Evolutionary conservation across 2,888 invertebrate genomes (phyloP).

Genomic region (Leucozona laternaria): DNA sequence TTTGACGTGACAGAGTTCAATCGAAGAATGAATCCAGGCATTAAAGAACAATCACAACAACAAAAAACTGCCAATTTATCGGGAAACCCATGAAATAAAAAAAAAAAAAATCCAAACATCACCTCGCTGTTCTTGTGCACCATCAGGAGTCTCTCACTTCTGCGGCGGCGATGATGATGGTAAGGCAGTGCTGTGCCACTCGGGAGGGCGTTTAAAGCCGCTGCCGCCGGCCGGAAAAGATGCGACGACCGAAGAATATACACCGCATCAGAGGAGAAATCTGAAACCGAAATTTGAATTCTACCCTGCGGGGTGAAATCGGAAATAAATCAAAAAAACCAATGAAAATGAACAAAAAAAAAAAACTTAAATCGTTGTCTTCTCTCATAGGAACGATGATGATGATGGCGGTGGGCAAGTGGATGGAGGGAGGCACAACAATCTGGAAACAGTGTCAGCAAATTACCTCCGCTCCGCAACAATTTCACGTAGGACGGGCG

Average conservation of each 20-base stretch:
- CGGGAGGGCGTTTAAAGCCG: constrained; percentile 19
- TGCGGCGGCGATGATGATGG: neutral
- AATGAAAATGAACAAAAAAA: neutral
- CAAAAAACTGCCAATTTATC: constrained; percentile 44
- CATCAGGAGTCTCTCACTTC: constrained; percentile 2
- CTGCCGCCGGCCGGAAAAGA: constrained; percentile 29
- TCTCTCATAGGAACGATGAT: neutral
- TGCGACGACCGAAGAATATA: constrained; percentile 48
- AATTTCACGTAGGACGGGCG: constrained; percentile 67
- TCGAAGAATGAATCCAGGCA: constrained; percentile 28
- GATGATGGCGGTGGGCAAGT: neutral
- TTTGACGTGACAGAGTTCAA: constrained; percentile 68
- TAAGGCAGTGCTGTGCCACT: neutral
- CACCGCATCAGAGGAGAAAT: constrained; percentile 56
- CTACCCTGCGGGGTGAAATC: constrained; percentile 60
- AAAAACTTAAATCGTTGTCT: constrained; percentile 45
- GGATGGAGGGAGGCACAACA: constrained; percentile 29
- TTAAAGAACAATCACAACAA: constrained; percentile 27
- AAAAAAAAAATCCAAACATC: neutral
- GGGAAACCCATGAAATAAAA: constrained; percentile 16
- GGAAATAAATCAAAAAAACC: constrained; percentile 66
- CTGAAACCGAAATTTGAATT: constrained; percentile 49
- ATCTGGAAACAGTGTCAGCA: constrained; percentile 66
- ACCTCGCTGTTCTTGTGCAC: neutral
- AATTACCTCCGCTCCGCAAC: constrained; percentile 65